phyloP scores from a whole-genome alignment of 2,113 vertebrate genomes.

The Trochalopteron elliotii region DNA sequence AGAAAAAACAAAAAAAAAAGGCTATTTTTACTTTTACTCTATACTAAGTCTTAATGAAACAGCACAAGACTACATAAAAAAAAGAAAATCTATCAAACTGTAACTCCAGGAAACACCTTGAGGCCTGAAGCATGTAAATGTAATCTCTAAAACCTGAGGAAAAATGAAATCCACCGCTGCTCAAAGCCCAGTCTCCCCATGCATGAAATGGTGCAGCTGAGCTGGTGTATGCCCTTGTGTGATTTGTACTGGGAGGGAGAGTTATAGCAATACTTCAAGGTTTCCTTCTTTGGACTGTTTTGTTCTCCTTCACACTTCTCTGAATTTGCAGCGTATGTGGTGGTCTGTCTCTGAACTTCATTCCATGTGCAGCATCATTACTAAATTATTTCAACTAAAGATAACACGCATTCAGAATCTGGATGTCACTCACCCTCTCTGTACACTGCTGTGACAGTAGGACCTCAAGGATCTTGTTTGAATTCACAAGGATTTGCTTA shows the following conservation, averaged over 20 bases:
- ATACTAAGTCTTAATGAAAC: background rate
- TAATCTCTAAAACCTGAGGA: background rate
- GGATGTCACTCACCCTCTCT: background rate
- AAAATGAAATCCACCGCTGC: background rate
- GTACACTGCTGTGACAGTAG: background rate
- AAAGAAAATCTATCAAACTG: background rate
- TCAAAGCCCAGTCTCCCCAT: background rate
- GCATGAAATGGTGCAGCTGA: background rate
- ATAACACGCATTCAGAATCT: background rate
- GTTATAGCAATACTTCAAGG: background rate
- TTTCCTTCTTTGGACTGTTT: background rate
- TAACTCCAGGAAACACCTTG: background rate
- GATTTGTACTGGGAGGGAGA: background rate
- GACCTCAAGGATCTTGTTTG: background rate
- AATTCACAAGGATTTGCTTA: background rate
- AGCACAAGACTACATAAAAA: background rate
- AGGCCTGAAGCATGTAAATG: background rate
- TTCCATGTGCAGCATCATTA: background rate
- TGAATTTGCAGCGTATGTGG: background rate
- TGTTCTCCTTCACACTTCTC: background rate
- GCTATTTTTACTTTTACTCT: background rate
- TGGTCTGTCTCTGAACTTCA: background rate
- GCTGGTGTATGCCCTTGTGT: background rate
- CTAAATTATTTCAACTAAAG: background rate
- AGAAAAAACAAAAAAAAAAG: background rate